These are phyloP conservation scores for Zaprionus africanus DNA, from an alignment of 1,140 invertebrate genomes.

Conservation along the genomic window DNA sequence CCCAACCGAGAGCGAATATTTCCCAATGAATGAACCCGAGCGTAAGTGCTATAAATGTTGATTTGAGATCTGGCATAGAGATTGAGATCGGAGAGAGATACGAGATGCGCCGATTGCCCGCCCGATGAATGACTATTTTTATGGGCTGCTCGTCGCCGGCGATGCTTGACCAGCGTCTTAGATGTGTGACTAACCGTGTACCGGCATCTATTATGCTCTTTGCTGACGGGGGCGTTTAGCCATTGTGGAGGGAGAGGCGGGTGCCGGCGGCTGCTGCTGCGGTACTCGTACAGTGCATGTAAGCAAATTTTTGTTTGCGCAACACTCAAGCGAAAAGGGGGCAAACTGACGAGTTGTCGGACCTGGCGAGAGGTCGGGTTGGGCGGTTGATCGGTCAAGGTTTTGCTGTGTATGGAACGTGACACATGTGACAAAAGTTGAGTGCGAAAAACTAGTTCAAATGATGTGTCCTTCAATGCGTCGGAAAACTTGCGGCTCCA, in stretches of 20 bases:
- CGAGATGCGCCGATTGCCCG: slow-evolving; percentile 16
- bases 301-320: slow-evolving; percentile 66
- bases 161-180: slow-evolving; percentile 23
- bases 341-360: neutral
- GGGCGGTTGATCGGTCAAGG: slow-evolving; percentile 72
- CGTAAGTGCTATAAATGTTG: slow-evolving; percentile 74
- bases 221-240: neutral
- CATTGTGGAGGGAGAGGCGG: slow-evolving; percentile 1
- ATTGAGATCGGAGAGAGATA: slow-evolving; percentile 5
- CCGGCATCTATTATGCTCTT: slow-evolving; percentile 19
- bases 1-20: slow-evolving; percentile 8
- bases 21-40: slow-evolving; percentile 26
- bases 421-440: slow-evolving; percentile 48
- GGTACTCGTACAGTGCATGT: slow-evolving; percentile 19
- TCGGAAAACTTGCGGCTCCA: slow-evolving; percentile 57
- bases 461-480: slow-evolving; percentile 63
- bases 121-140: slow-evolving; percentile 54
- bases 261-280: neutral
- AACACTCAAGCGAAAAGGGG: slow-evolving; percentile 34
- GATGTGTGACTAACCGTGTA: slow-evolving; percentile 21
- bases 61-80: slow-evolving; percentile 10
- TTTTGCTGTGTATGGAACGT: slow-evolving; percentile 57
- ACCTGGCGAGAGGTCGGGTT: neutral
- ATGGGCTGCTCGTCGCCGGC: slow-evolving; percentile 9
- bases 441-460: slow-evolving; percentile 44